Evolutionary conservation across 2,888 invertebrate species (phyloP).

Genomic region (Dolomedes plantarius): DNA sequence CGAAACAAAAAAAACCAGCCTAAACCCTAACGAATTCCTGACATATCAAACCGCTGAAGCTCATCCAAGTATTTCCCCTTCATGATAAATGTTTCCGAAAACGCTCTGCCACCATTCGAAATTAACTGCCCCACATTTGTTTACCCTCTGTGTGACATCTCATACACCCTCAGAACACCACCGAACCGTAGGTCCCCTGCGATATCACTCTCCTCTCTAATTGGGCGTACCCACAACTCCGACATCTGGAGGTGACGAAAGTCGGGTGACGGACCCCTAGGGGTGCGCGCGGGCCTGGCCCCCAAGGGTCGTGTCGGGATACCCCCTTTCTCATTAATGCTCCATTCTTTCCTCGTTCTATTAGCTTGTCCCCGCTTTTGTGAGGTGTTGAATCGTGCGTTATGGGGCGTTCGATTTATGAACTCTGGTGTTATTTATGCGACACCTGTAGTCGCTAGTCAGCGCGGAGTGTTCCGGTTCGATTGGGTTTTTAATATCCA

Average conservation of each 20-base stretch:
- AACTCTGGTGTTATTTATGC: not conserved
- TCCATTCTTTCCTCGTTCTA: conserved; percentile 57
- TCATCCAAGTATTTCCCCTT: not conserved
- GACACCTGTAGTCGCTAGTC: conserved; percentile 1
- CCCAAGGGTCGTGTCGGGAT: conserved; percentile 30
- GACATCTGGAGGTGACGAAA: conserved; percentile 60
- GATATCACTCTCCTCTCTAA: conserved; percentile 37
- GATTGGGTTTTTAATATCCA: not conserved
- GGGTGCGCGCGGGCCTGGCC: conserved; percentile 10
- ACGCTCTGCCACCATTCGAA: not conserved
- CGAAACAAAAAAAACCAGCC: too few species aligned
- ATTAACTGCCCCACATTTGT: not conserved
- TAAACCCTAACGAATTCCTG: too few species aligned
- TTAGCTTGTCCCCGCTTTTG: conserved; percentile 43
- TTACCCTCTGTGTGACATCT: not conserved
- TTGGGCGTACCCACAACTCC: conserved; percentile 55
- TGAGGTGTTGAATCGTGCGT: conserved; percentile 45
- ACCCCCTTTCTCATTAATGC: conserved; percentile 49
- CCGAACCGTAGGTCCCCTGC: not conserved
- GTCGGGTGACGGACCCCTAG: conserved; percentile 18
- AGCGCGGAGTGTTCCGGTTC: not conserved
- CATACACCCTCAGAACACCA: not conserved
- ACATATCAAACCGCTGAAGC: too few species aligned
- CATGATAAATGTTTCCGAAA: not conserved
- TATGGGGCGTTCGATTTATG: conserved; percentile 34